These are phyloP conservation scores for Lepidurus couesii DNA, from an alignment of 1,140 invertebrate species.

Conservation along the genomic window DNA sequence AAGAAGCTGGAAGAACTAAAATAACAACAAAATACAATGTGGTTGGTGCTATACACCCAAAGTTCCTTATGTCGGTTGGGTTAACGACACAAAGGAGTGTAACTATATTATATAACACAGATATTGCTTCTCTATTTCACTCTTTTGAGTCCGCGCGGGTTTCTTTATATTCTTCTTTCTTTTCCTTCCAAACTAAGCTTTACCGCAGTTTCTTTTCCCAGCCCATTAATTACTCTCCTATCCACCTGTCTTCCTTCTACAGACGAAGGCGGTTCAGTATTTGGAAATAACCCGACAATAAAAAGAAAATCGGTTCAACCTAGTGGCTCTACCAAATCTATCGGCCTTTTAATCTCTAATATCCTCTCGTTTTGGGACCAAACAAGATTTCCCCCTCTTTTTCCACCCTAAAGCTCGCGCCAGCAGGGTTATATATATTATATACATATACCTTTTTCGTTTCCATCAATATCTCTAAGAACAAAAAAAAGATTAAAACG, in stretches of 20 bases:
- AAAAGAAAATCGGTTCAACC: constrained; percentile 16
- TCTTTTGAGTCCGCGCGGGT: not conserved
- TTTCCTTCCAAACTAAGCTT: not conserved
- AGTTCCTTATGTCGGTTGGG: too few species aligned
- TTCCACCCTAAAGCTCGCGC: not conserved
- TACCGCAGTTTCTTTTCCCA: constrained; percentile 3
- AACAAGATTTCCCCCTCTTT: not conserved
- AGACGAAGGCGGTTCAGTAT: constrained; percentile 14
- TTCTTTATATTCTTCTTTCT: not conserved
- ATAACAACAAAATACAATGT: too few species aligned
- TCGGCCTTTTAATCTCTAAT: not conserved
- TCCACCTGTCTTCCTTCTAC: constrained; percentile 13
- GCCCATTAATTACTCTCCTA: constrained; percentile 8
- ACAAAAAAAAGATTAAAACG: not conserved
- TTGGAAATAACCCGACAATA: not conserved
- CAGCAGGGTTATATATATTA: not conserved
- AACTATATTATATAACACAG: not conserved
- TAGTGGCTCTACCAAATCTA: not conserved
- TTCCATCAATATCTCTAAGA: not conserved
- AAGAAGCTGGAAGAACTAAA: too few species aligned
- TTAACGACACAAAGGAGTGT: too few species aligned
- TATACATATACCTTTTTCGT: not conserved
- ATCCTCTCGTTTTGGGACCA: not conserved
- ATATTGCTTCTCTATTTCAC: constrained; percentile 10
- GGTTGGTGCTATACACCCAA: not conserved